Conservation (phyloP, 2,113 vertebrate species). For the Takifugu bimaculatus region DNA sequence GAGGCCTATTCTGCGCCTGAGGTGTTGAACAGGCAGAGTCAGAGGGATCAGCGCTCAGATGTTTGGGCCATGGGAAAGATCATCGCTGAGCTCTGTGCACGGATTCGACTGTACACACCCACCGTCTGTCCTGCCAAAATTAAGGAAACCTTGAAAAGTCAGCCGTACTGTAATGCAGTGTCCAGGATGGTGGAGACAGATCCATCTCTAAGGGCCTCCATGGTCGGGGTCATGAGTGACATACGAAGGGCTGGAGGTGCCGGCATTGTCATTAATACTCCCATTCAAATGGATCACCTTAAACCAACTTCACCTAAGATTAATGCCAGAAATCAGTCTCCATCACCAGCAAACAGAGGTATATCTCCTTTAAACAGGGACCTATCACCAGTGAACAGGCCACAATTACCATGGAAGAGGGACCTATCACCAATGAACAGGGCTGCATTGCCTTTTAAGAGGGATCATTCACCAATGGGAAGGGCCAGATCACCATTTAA, state of each 20-base stretch:
- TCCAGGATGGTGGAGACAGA: conserved; percentile 62
- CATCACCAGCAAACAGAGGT: not conserved
- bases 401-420: not conserved
- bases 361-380: not conserved
- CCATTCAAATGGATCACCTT: conserved; percentile 1
- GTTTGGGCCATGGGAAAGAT: conserved; percentile 79
- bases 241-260: conserved; percentile 42
- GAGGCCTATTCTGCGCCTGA: conserved; percentile 74
- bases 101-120: conserved; percentile 61
- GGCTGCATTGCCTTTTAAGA: not conserved
- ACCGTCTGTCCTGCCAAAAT: conserved; percentile 61
- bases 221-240: conserved; percentile 54
- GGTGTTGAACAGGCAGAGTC: conserved; percentile 37
- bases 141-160: conserved; percentile 51
- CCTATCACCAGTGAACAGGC: not conserved
- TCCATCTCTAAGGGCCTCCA: conserved; percentile 45
- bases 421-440: not conserved
- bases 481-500: not conserved
- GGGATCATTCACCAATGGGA: not conserved
- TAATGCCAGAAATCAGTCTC: not conserved
- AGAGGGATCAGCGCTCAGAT: conserved; percentile 67
- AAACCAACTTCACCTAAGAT: not conserved
- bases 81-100: conserved; percentile 67
- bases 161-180: conserved; percentile 51
- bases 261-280: not conserved